These are phyloP conservation scores for Thysanoteuthis rhombus DNA, from an alignment of 2,888 invertebrate species.

Conservation along the genomic window DNA sequence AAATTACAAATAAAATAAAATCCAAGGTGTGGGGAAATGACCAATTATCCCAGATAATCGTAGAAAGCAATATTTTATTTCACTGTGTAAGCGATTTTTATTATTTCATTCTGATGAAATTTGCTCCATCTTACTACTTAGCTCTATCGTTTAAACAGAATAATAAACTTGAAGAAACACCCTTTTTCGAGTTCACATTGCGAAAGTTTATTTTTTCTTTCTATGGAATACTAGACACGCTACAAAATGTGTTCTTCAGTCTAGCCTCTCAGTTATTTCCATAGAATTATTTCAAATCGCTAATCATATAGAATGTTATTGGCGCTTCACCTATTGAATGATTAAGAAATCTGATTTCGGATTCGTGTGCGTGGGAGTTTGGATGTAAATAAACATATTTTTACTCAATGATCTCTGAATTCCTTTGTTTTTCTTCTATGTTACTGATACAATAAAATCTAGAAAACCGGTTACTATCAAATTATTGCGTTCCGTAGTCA, in stretches of 20 bases:
- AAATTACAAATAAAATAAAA: no score
- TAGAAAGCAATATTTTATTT: no score
- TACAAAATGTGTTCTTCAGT: neutral
- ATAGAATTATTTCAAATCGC: neutral
- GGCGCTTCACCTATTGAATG: neutral
- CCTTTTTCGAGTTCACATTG: neutral
- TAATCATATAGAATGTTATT: neutral
- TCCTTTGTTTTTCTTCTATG: neutral
- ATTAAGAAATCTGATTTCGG: neutral
- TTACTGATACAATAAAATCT: neutral
- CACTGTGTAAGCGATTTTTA: no score
- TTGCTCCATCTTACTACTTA: no score
- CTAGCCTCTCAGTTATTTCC: neutral
- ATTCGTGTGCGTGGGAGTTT: no score
- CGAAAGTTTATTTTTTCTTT: neutral
- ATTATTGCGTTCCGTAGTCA: neutral
- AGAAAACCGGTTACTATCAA: neutral
- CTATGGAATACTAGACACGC: neutral
- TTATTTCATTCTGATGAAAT: no score
- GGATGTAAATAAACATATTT: neutral
- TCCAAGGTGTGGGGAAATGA: no score
- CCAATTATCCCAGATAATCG: no score
- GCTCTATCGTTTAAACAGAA: no score
- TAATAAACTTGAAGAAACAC: neutral
- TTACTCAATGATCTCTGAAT: neutral